A percentile compares a stretch with the other conserved stretches of the same genome.
Evolutionary conservation across 1,140 invertebrate genomes (phyloP).

Genomic region (Drosophila simulans): DNA sequence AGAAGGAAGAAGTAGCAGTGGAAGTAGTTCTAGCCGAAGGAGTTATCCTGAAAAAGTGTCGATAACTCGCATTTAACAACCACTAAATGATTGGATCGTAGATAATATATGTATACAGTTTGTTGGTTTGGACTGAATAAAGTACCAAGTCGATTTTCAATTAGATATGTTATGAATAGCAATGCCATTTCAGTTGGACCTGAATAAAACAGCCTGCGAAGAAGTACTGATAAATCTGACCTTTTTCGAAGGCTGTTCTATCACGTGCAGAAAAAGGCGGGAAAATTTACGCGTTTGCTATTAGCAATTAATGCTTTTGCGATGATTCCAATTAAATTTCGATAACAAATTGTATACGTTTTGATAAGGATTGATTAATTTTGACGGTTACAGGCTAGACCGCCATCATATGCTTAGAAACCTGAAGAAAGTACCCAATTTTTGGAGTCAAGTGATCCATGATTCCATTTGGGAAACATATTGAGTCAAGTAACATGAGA

Average conservation of each 20-base stretch:
- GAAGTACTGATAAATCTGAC: neutral
- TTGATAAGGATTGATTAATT: neutral
- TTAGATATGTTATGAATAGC: neutral
- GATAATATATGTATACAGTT: conserved; percentile 24
- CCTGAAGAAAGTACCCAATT: neutral
- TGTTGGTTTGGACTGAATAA: conserved; percentile 5
- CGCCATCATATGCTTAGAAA: too few species aligned
- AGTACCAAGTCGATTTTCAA: neutral
- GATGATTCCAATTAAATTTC: neutral
- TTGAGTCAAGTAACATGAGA: neutral
- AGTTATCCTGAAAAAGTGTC: conserved; percentile 66
- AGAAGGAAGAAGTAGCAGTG: conserved; percentile 66
- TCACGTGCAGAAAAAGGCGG: conserved; percentile 6
- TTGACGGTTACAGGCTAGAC: neutral
- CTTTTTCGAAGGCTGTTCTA: neutral
- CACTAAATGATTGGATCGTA: conserved; percentile 30
- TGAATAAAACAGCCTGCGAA: neutral
- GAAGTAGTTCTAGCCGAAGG: conserved; percentile 64
- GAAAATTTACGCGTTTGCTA: neutral
- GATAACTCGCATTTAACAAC: conserved; percentile 62
- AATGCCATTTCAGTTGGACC: neutral
- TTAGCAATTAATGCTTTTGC: conserved; percentile 2
- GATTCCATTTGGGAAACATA: neutral
- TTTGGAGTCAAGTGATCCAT: neutral
- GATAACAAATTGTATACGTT: conserved; percentile 11